Base-by-base conservation (phyloP, 2,888 invertebrate genomes). In the Lamellibrachia columna region DNA sequence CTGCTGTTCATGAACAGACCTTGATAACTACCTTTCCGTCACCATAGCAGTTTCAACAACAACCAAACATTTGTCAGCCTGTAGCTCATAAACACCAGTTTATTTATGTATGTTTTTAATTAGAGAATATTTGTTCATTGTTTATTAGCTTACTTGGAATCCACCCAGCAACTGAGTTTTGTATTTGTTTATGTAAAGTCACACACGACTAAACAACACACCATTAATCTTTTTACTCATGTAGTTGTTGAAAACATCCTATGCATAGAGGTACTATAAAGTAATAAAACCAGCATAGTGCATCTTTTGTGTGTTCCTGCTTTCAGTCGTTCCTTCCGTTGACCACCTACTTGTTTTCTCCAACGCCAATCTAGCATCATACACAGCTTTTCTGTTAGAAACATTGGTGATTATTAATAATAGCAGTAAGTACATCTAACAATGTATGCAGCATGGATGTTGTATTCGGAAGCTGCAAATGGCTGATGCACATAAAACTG, bases 401-500 rank as follows among this genome's bases (percentile, higher is more conserved):
- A 75, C 6, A 75, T 15, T 75, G 75, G 22, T 75, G 75, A 22
- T 75, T 75, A 75, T 75, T 75, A 75, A 22, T 75, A 75, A 75
- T 22, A 75, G 75, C n/a, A 75, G 15, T 75, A 75, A 75, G 22
- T 75, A 75, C 75, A 75, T n/a, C 75, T 75, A 75, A 75, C 75
- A 75, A 75, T n/a, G 75, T 75, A 75, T 75, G 75, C 75, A 75
- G 75, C 75, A 22, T 75, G 75, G 75, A 22, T 75, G 75, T 75
- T n/a, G 22, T n/a, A 22, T 75, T 75, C 75, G 75, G 75, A 75
- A 75, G n/a, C 75, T 75, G 75, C 75, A 75, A 75, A 75, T 75
- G 75, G 75, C 75, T n/a, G 75, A 22, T 22, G 75, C 75, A 22
- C 75, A 75, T 75, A 75, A 75, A 75, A 75, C 75, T 2, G 75